A percentile compares a stretch with the other conserved stretches of the same genome.
These are phyloP conservation scores for Sepiola atlantica DNA, from an alignment of 2,888 invertebrate genomes.

Conservation along the genomic window DNA sequence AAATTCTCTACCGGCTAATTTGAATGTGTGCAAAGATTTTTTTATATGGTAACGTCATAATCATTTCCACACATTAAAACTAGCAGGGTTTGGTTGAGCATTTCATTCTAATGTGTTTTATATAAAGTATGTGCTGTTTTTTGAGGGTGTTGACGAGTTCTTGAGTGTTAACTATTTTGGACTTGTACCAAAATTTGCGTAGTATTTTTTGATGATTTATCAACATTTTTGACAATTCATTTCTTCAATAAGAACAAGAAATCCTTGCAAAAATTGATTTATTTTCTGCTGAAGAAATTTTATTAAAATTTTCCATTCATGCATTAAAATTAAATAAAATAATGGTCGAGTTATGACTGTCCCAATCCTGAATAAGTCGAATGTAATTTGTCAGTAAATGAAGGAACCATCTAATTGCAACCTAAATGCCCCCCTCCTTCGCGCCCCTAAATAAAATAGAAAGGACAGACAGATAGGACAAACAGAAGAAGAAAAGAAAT, in stretches of 20 bases:
- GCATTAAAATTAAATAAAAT: background rate
- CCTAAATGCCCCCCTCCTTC: background rate
- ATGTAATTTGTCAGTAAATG: background rate
- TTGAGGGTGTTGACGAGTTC: too few relatives aligned
- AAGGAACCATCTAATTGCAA: background rate
- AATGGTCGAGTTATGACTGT: background rate
- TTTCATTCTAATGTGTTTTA: too few relatives aligned
- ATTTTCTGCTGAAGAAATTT: constrained; percentile 18
- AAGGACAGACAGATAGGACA: background rate
- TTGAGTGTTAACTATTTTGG: too few relatives aligned
- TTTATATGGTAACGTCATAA: too few relatives aligned
- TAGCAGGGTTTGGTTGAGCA: too few relatives aligned
- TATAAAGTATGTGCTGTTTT: too few relatives aligned
- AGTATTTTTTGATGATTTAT: background rate
- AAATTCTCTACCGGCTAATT: too few relatives aligned
- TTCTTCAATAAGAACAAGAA: background rate
- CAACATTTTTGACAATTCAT: background rate
- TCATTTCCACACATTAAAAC: too few relatives aligned
- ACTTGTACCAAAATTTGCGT: too few relatives aligned
- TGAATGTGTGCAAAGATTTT: too few relatives aligned
- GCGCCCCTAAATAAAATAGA: background rate
- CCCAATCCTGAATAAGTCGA: background rate
- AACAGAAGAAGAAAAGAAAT: background rate
- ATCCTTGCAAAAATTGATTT: background rate
- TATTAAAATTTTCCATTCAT: background rate